phyloP scores from a whole-genome alignment of 1,140 invertebrate genomes.

The Drosophila truncata region DNA sequence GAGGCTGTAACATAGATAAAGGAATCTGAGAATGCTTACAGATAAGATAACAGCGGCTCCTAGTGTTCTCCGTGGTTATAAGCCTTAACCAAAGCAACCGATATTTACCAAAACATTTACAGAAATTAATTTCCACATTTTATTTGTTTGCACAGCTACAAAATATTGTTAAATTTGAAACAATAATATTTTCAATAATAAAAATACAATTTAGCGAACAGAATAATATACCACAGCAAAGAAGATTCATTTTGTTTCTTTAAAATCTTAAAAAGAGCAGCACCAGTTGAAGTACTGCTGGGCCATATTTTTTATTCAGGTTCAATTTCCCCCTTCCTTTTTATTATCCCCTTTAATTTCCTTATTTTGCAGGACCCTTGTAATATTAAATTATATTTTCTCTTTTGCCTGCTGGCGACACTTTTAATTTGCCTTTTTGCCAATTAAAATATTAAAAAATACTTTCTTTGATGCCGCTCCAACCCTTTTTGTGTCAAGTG shows the following conservation, averaged over 20 bases:
- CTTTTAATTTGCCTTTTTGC: conserved; percentile 46
- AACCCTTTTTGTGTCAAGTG: conserved; percentile 45
- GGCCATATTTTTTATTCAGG: neutral
- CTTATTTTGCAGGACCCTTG: neutral
- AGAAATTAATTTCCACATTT: conserved; percentile 2
- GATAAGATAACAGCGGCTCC: conserved; percentile 21
- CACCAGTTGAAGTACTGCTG: neutral
- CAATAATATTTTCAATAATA: no score
- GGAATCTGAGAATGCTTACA: neutral
- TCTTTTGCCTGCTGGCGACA: conserved; percentile 18
- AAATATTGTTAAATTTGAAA: neutral
- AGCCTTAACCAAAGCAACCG: conserved; percentile 9
- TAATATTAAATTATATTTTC: conserved; percentile 24
- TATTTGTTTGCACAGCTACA: conserved; percentile 1
- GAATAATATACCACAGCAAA: neutral
- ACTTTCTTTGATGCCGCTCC: conserved; percentile 38
- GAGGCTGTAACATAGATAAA: conserved; percentile 7
- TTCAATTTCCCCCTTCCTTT: conserved; percentile 10
- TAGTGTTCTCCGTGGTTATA: neutral
- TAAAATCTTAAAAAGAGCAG: neutral
- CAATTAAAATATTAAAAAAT: conserved; percentile 63
- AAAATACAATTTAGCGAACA: neutral
- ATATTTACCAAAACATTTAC: conserved; percentile 2
- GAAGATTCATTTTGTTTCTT: neutral
- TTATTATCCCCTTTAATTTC: conserved; percentile 15